Evolutionary conservation across 2,113 vertebrate genomes (phyloP), one percentile per base, ranked within the genome.

Genomic region (Vanacampus margaritifer): DNA sequence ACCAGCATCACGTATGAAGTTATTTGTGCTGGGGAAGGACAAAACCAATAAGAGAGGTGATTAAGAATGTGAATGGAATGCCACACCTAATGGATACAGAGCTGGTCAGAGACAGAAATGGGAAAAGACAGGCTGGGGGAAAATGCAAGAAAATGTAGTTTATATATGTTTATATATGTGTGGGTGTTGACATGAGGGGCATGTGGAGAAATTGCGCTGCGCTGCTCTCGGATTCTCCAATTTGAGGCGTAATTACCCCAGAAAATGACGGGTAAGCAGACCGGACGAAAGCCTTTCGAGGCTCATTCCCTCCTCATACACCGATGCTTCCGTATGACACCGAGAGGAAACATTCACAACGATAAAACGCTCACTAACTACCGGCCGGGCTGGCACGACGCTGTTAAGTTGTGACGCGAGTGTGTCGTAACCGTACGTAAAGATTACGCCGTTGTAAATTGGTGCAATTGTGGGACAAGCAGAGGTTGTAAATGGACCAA

Each of bases 61-160:
- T 91, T 91, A 91, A 89, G 84, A 86, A 86, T 75, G 82, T 75
- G 78, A 90, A 92, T 90, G 87, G 77, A 90, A 88, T 89, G 91
- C 90, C 89, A 91, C 69, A 81, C 68, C 76, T 88, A 91, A 92
- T 92, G 84, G 82, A 91, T 83, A 89, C 74, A 82, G 77, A 89
- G 88, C 54, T 21, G 80, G 70, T 37, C 69, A 51, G 64, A 60
- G 75, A 46, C 61, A 56, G 72, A 79, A 89, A 88, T 79, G 19
- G 87, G 64, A 79, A 79, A 63, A 45, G 66, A 71, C 58, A 41
- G 65, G 35, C 71, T 61, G 62, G 80, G 46, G 69, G 9, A 10
- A 71, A 64, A 85, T 51, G 66, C 23, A 67, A 68, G 62, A 36
- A 63, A 74, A 76, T 75, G 67, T 64, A 28, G 24, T 68, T 64